Conservation (phyloP, 2,888 invertebrate genomes). For the Ectemnius lituratus region DNA sequence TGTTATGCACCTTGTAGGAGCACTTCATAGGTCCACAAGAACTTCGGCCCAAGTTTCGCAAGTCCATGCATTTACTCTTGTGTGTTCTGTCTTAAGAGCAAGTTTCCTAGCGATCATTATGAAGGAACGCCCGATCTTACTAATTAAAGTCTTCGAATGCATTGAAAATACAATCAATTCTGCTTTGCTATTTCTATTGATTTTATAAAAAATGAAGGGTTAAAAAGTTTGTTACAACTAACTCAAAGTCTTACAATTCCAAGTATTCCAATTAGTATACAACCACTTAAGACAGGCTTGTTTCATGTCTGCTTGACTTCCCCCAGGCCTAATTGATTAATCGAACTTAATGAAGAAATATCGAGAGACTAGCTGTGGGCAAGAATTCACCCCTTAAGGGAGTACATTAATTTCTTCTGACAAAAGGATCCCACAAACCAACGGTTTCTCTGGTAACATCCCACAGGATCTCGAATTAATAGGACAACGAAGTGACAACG, state of each 20-base stretch:
- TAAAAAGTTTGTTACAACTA: no score
- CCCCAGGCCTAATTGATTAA: neutral
- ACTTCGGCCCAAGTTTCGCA: conserved; percentile 7
- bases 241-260: no score
- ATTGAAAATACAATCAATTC: no score
- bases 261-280: no score
- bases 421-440: neutral
- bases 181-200: no score
- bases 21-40: neutral
- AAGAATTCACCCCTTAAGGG: neutral
- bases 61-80: conserved; percentile 2
- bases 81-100: neutral
- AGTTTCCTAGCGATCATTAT: neutral
- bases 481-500: conserved; percentile 1
- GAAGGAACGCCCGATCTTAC: no score
- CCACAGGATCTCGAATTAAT: neutral
- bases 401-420: conserved; percentile 1
- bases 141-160: no score
- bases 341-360: neutral
- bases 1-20: neutral
- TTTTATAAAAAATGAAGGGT: no score
- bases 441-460: neutral
- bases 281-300: no score
- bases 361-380: neutral
- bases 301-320: no score